Conservation (phyloP, 2,113 vertebrate species). For the Eurypyga helias region DNA sequence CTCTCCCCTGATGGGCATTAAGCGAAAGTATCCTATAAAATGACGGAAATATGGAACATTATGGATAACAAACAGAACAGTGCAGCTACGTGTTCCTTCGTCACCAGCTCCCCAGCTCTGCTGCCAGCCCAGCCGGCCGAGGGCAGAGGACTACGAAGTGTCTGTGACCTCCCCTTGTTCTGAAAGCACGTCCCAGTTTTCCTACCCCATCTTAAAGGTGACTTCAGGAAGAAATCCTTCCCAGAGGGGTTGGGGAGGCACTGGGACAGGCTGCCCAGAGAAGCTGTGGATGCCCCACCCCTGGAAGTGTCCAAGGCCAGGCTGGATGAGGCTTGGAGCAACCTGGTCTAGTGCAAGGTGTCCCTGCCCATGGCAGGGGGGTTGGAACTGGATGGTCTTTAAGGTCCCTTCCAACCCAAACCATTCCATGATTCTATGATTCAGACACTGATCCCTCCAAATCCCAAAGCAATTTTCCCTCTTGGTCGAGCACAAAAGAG, state of each 20-base stretch:
- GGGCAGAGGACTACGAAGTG: accelerated
- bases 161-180: background rate
- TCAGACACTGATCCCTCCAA: background rate
- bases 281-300: too few relatives aligned
- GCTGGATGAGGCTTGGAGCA: too few relatives aligned
- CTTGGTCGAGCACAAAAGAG: background rate
- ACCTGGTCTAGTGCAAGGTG: too few relatives aligned
- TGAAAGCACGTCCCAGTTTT: accelerated
- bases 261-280: too few relatives aligned
- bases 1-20: background rate
- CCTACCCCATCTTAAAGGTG: background rate
- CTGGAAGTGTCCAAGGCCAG: too few relatives aligned
- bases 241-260: too few relatives aligned
- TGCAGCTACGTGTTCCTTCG: accelerated
- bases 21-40: background rate
- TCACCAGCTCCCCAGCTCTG: background rate
- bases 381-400: too few relatives aligned
- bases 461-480: background rate
- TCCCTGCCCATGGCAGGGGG: too few relatives aligned
- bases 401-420: too few relatives aligned
- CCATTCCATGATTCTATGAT: too few relatives aligned
- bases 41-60: background rate
- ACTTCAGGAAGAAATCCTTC: too few relatives aligned
- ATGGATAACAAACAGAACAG: background rate
- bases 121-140: background rate